These are phyloP conservation scores for Helicoverpa zea DNA, from an alignment of 1,140 invertebrate species.

Conservation along the genomic window DNA sequence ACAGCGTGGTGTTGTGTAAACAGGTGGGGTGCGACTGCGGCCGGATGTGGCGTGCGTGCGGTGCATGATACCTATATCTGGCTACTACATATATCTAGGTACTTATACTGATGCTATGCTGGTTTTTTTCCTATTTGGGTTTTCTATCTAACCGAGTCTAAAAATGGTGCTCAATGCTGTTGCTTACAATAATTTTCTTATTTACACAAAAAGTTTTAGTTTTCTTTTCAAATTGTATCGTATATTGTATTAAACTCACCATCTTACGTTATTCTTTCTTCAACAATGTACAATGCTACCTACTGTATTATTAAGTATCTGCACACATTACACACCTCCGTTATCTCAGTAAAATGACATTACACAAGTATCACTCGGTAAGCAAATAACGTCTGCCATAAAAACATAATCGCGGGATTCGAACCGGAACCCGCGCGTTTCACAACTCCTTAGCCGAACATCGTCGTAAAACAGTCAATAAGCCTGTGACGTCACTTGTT, in stretches of 20 bases:
- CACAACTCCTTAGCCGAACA: conserved; percentile 8
- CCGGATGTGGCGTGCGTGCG: conserved; percentile 1
- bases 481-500: conserved; percentile 1
- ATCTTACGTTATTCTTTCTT: too few relatives aligned
- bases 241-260: too few relatives aligned
- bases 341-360: background rate
- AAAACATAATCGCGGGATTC: conserved; percentile 7
- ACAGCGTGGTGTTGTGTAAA: conserved; percentile 16
- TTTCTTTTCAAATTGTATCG: too few relatives aligned
- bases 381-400: background rate
- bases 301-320: too few relatives aligned
- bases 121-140: too few relatives aligned
- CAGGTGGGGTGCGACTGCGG: background rate
- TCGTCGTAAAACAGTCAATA: conserved; percentile 13
- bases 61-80: background rate
- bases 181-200: too few relatives aligned
- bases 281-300: too few relatives aligned
- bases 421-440: background rate
- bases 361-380: background rate
- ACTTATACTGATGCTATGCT: background rate
- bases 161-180: too few relatives aligned
- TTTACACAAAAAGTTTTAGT: too few relatives aligned
- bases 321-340: too few relatives aligned
- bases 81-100: too few relatives aligned
- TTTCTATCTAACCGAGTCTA: too few relatives aligned